These are phyloP conservation scores for Scotopteryx bipunctaria DNA, from an alignment of 2,888 invertebrate genomes.

Conservation along the genomic window DNA sequence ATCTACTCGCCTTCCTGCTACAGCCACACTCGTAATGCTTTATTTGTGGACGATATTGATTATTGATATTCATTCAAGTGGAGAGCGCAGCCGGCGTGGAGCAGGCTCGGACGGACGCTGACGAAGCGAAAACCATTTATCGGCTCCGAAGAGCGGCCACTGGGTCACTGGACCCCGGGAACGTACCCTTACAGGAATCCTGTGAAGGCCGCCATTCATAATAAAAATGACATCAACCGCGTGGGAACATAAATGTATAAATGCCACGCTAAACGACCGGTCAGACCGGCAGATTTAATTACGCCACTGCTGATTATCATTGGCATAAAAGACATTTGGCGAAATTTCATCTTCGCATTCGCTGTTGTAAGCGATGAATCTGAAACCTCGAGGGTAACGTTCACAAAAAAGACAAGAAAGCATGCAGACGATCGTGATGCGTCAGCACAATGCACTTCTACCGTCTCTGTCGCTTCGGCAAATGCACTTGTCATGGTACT, in stretches of 20 bases:
- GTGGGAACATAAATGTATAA: slow-evolving; percentile 70
- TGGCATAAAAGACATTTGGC: slow-evolving; percentile 61
- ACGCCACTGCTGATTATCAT: slow-evolving; percentile 66
- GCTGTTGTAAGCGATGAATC: slow-evolving; percentile 57
- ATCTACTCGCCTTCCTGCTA: slow-evolving; percentile 56
- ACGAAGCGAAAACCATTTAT: slow-evolving; percentile 67
- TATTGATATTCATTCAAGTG: slow-evolving; percentile 54
- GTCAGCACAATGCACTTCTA: slow-evolving; percentile 76
- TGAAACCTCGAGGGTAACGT: slow-evolving; percentile 65
- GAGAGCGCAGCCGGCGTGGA: slow-evolving; percentile 44
- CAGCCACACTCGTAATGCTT: slow-evolving; percentile 41
- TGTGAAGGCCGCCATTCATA: slow-evolving; percentile 68
- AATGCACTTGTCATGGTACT: slow-evolving; percentile 60
- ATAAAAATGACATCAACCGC: slow-evolving; percentile 80
- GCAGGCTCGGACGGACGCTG: slow-evolving; percentile 56
- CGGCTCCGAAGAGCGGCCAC: slow-evolving; percentile 57
- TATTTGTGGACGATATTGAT: slow-evolving; percentile 49
- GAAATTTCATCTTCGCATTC: slow-evolving; percentile 45
- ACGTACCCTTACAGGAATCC: slow-evolving; percentile 45
- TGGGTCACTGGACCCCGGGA: slow-evolving; percentile 70
- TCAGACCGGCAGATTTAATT: slow-evolving; percentile 73
- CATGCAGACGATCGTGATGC: slow-evolving; percentile 71
- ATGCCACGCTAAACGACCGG: slow-evolving; percentile 70
- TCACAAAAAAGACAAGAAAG: slow-evolving; percentile 67
- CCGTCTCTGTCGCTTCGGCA: slow-evolving; percentile 54